Conservation (phyloP, 2,888 invertebrate genomes). For the Agrotis ipsilon region DNA sequence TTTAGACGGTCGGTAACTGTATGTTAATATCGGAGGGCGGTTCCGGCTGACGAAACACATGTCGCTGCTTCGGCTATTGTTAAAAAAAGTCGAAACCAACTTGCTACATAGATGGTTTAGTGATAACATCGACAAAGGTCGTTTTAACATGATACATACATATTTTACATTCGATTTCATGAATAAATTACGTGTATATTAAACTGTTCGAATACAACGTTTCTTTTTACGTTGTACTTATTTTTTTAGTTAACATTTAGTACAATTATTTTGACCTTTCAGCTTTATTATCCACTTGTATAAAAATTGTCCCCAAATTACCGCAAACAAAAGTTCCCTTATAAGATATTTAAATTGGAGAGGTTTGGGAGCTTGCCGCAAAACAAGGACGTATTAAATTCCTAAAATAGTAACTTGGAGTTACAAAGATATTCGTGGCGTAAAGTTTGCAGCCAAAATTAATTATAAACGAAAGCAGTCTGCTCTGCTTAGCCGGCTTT, state of each 20-base stretch:
- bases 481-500: conserved; percentile 68
- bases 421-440: conserved; percentile 69
- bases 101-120: conserved; percentile 74
- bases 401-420: conserved; percentile 68
- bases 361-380: conserved; percentile 51
- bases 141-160: conserved; percentile 64
- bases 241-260: neutral
- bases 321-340: conserved; percentile 42
- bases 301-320: conserved; percentile 27
- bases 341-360: conserved; percentile 56
- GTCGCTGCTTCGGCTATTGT: conserved; percentile 83
- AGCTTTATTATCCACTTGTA: neutral
- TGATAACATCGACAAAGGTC: conserved; percentile 75
- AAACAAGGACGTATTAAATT: conserved; percentile 69
- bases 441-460: conserved; percentile 72
- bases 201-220: conserved; percentile 28
- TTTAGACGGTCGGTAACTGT: conserved; percentile 80
- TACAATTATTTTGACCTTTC: conserved; percentile 24
- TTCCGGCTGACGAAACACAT: conserved; percentile 86
- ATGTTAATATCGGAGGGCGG: conserved; percentile 84
- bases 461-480: conserved; percentile 72
- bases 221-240: conserved; percentile 15
- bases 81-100: conserved; percentile 78
- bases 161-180: conserved; percentile 65
- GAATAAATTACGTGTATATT: conserved; percentile 64